These are phyloP conservation scores for Panagrolaimus sp. DNA, from an alignment of 1,140 invertebrate species.

Conservation along the genomic window DNA sequence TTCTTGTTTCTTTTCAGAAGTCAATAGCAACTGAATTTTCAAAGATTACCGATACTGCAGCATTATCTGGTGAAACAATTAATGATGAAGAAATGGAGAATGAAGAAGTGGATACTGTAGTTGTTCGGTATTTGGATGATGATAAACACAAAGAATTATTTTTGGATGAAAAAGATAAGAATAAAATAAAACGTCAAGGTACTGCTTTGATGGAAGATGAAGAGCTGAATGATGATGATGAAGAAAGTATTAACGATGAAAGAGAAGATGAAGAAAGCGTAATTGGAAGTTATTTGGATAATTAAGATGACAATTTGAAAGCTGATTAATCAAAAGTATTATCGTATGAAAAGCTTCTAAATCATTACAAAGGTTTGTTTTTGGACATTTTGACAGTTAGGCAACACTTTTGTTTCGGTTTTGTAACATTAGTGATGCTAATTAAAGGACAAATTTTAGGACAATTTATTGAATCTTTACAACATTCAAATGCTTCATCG, in stretches of 20 bases:
- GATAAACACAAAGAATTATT: constrained; percentile 9
- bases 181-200: too few relatives aligned
- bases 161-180: neutral
- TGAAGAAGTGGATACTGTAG: neutral
- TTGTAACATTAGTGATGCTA: too few relatives aligned
- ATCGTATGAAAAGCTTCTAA: neutral
- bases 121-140: neutral
- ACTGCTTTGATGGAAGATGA: too few relatives aligned
- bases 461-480: constrained; percentile 1
- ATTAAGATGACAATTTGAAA: neutral
- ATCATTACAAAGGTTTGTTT: constrained; percentile 6
- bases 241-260: neutral
- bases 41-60: neutral
- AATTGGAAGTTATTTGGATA: neutral
- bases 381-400: too few relatives aligned
- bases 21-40: too few relatives aligned
- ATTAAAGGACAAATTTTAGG: too few relatives aligned
- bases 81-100: neutral
- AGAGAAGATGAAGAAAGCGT: neutral
- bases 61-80: neutral
- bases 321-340: neutral
- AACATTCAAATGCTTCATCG: neutral
- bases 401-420: too few relatives aligned
- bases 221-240: too few relatives aligned
- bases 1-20: too few relatives aligned